Conservation (phyloP, 2,797 vertebrate genomes). For the Tragelaphus eurycerus region DNA sequence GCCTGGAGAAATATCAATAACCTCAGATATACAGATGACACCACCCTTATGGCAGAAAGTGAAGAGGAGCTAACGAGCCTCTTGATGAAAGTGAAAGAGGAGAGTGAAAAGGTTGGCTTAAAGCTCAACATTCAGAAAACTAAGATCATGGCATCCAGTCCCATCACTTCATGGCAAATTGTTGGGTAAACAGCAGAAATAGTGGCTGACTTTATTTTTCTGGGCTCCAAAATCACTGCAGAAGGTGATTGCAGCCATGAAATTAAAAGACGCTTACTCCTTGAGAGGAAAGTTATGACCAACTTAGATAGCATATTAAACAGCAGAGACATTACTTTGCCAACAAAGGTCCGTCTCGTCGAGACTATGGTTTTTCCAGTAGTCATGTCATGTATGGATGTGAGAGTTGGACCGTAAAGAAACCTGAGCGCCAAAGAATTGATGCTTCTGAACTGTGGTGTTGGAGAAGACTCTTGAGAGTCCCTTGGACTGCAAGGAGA, state of each 20-base stretch:
- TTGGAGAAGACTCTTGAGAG: background rate
- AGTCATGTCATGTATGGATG: background rate
- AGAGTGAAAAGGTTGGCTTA: background rate
- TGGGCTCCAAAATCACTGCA: background rate
- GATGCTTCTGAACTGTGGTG: background rate
- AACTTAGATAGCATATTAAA: background rate
- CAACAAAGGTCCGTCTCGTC: background rate
- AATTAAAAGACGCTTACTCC: background rate
- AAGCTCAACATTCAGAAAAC: background rate
- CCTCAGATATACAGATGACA: background rate
- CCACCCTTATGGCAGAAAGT: background rate
- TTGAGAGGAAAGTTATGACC: background rate
- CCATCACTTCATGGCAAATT: background rate
- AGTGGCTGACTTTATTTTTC: background rate
- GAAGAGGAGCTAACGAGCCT: background rate
- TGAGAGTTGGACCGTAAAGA: background rate
- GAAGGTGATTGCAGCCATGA: background rate
- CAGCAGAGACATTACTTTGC: background rate
- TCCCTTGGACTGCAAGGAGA: background rate
- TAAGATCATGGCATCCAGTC: background rate
- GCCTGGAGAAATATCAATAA: accelerated
- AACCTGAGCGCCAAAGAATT: background rate
- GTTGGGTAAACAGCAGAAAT: background rate
- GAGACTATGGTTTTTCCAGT: background rate
- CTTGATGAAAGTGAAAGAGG: background rate